Percentiles rank a stretch among this genome's conserved stretches.
Evolutionary conservation across 2,113 vertebrate species (phyloP).

Genomic region (Suricata suricatta): DNA sequence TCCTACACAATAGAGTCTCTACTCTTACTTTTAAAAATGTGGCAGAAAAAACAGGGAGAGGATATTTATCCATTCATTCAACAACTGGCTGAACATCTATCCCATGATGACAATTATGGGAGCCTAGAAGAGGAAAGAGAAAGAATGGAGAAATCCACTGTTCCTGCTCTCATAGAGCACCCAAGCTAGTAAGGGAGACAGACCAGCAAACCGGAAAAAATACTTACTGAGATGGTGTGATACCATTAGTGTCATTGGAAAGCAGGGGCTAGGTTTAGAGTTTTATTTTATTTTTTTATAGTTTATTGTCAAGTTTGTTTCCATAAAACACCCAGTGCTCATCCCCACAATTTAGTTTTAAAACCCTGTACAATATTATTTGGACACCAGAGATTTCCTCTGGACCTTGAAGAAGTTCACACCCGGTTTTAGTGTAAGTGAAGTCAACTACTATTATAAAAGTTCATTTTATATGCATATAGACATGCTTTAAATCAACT

Average conservation of each 20-base stretch:
- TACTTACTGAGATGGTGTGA: not conserved
- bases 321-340: no score
- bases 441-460: not conserved
- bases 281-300: not conserved
- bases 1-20: not conserved
- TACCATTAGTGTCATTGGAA: not conserved
- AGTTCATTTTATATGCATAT: not conserved
- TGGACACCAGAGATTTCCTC: not conserved
- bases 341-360: not conserved
- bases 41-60: not conserved
- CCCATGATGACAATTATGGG: not conserved
- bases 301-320: no score
- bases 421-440: not conserved
- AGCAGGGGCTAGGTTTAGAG: not conserved
- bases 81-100: not conserved
- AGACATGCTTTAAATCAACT: not conserved
- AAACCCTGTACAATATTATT: not conserved
- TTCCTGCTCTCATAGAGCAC: not conserved
- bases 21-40: not conserved
- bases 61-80: not conserved
- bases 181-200: not conserved
- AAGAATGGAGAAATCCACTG: not conserved
- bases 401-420: not conserved
- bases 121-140: not conserved
- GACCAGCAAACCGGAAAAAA: not conserved